Conservation (phyloP, 53 echinoderm and acorn worm species). For the Actinopyga echinites region DNA sequence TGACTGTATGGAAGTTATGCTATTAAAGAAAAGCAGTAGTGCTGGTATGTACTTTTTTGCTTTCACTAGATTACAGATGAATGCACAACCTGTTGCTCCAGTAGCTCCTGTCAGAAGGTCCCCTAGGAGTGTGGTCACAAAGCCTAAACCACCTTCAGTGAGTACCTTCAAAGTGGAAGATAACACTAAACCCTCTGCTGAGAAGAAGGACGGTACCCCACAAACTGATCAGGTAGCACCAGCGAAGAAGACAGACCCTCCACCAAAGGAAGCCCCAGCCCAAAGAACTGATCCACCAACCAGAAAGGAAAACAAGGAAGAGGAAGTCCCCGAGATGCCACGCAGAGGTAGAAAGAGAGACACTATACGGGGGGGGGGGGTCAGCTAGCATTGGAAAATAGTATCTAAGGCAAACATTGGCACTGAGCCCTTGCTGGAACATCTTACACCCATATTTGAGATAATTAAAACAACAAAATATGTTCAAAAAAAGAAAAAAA, state of each 20-base stretch:
- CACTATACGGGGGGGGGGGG: too few relatives aligned
- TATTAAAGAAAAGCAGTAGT: too few relatives aligned
- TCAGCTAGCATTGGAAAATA: too few relatives aligned
- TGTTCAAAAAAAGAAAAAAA: too few relatives aligned
- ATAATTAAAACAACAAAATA: too few relatives aligned
- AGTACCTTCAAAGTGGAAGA: background rate
- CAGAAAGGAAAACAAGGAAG: background rate
- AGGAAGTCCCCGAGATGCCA: background rate
- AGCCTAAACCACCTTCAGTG: background rate
- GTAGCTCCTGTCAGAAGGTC: constrained; percentile 3
- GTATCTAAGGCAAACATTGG: too few relatives aligned
- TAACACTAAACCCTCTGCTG: background rate
- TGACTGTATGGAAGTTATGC: too few relatives aligned
- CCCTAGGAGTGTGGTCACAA: background rate
- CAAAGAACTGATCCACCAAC: background rate
- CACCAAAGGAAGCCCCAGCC: background rate
- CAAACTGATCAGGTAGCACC: background rate
- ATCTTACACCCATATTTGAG: too few relatives aligned
- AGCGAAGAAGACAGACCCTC: background rate
- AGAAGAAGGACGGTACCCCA: too few relatives aligned
- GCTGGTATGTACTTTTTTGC: too few relatives aligned
- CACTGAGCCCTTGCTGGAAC: too few relatives aligned
- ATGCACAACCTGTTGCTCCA: background rate
- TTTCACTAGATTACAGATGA: background rate
- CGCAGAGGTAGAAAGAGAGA: background rate